Evolutionary conservation across 1,140 invertebrate genomes (phyloP).

Genomic region (Diprion similis): DNA sequence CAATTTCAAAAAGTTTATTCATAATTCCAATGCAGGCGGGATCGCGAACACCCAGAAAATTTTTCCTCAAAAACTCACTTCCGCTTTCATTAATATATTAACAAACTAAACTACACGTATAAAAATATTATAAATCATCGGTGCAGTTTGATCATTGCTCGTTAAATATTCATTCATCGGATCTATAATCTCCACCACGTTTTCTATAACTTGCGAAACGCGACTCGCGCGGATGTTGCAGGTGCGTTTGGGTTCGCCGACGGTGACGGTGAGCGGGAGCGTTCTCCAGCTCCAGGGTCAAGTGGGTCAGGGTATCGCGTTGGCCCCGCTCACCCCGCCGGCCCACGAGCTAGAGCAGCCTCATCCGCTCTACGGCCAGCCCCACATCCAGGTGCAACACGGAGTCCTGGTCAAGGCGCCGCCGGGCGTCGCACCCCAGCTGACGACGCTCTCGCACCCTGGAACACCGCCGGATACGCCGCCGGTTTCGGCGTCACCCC

Average conservation of each 20-base stretch:
- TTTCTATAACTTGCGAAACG: neutral
- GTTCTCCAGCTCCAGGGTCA: constrained; percentile 47
- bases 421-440: constrained; percentile 46
- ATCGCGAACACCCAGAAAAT: too few species aligned
- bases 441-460: constrained; percentile 63
- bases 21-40: too few species aligned
- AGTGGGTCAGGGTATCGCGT: constrained; percentile 39
- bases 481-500: constrained; percentile 62
- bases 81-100: too few species aligned
- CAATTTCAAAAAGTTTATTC: too few species aligned
- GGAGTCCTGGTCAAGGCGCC: constrained; percentile 52
- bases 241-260: constrained; percentile 52
- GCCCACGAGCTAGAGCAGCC: constrained; percentile 64
- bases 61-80: too few species aligned
- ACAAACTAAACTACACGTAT: too few species aligned
- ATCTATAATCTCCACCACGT: neutral
- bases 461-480: constrained; percentile 83
- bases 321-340: constrained; percentile 67
- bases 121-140: too few species aligned
- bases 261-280: constrained; percentile 53
- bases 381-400: constrained; percentile 52
- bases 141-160: too few species aligned
- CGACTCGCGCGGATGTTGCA: constrained; percentile 22
- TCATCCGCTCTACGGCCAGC: constrained; percentile 57
- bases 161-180: too few species aligned